phyloP scores from a whole-genome alignment of 2,888 invertebrate species.

The Orgyia antiqua region DNA sequence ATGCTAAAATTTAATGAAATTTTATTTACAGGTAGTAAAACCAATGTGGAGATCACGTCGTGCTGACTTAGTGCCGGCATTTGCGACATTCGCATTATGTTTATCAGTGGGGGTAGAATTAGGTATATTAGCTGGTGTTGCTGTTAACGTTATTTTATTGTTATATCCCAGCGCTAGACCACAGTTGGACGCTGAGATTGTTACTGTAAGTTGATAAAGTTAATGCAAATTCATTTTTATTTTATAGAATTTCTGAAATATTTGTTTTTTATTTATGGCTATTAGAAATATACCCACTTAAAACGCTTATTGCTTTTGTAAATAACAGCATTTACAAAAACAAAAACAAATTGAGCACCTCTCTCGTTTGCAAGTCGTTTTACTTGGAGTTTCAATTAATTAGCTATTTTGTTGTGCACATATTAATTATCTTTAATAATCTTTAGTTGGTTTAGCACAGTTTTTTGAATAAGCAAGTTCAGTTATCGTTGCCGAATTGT shows the following conservation, averaged over 20 bases:
- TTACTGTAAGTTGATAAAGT: conserved; percentile 71
- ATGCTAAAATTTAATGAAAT: not conserved
- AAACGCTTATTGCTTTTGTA: too few species aligned
- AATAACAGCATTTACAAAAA: too few species aligned
- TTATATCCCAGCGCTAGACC: conserved; percentile 90
- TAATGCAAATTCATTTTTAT: not conserved
- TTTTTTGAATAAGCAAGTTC: too few species aligned
- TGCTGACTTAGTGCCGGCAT: conserved; percentile 87
- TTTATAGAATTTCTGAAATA: not conserved
- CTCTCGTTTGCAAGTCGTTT: too few species aligned
- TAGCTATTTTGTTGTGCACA: too few species aligned
- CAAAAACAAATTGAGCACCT: too few species aligned
- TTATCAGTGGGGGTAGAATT: conserved; percentile 90
- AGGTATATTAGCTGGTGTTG: conserved; percentile 90
- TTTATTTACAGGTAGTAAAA: conserved; percentile 79
- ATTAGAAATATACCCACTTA: too few species aligned
- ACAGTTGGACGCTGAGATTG: conserved; percentile 83
- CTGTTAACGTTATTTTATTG: conserved; percentile 86
- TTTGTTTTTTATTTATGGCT: too few species aligned
- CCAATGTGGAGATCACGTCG: conserved; percentile 91
- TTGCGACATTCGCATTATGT: conserved; percentile 90
- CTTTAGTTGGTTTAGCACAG: too few species aligned
- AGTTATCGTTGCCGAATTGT: too few species aligned
- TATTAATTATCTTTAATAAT: too few species aligned
- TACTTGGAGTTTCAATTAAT: too few species aligned